Percentiles rank a stretch among this genome's conserved stretches.
Conservation (phyloP, 2,113 vertebrate genomes). For the Prietella phreatophila region DNA sequence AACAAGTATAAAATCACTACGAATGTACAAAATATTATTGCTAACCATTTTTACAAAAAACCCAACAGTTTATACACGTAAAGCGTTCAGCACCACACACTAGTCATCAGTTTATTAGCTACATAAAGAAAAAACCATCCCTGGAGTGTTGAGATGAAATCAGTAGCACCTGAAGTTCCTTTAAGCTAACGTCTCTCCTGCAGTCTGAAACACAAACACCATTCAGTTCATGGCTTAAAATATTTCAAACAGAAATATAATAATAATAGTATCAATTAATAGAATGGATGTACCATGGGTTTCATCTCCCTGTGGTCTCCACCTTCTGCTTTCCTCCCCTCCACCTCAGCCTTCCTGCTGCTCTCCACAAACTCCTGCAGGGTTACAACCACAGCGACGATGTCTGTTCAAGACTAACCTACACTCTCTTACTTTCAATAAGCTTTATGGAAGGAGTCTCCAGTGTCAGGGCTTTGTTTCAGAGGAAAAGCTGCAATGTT, state of each 20-base stretch:
- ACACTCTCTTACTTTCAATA: not conserved
- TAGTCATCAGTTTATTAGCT: not conserved
- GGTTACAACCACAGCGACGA: not conserved
- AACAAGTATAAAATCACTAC: not conserved
- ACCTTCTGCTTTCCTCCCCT: conserved; percentile 69
- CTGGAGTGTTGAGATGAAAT: not conserved
- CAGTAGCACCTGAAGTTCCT: conserved; percentile 4
- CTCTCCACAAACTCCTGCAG: conserved; percentile 92
- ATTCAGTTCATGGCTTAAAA: not conserved
- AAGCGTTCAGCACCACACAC: no score
- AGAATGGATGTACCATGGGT: conserved; percentile 84
- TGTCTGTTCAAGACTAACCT: not conserved
- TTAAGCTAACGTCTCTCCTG: conserved; percentile 80
- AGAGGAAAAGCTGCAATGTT: no score
- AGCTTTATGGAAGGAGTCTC: not conserved
- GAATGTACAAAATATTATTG: conserved; percentile 20
- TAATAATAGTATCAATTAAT: not conserved
- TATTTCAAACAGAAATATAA: not conserved
- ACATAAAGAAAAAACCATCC: not conserved
- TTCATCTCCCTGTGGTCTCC: conserved; percentile 84
- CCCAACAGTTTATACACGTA: not conserved
- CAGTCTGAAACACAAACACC: conserved; percentile 78
- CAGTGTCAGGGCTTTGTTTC: not conserved
- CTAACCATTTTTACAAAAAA: not conserved
- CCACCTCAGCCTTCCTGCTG: conserved; percentile 78